A percentile compares a stretch with the other conserved stretches of the same genome.
These are phyloP conservation scores for Auanema sp. DNA, from an alignment of 2,888 invertebrate species.

Conservation along the genomic window DNA sequence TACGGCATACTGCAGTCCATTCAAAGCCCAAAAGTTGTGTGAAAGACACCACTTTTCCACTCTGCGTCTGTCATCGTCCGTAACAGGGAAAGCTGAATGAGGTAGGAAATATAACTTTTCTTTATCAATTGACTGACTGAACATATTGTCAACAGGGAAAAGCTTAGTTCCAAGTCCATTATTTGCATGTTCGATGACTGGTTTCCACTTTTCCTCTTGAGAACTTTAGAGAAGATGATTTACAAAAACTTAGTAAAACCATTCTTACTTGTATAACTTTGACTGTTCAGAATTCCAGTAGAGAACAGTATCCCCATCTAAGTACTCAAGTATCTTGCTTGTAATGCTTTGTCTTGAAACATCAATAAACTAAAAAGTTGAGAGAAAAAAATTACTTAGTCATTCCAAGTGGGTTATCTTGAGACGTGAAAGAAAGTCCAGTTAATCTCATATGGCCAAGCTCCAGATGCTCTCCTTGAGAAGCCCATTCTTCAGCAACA, in stretches of 20 bases:
- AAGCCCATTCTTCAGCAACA: constrained; percentile 90
- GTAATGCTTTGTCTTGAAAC: constrained; percentile 49
- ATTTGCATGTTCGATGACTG: constrained; percentile 71
- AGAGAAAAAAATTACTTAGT: constrained; percentile 71
- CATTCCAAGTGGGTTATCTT: constrained; percentile 87
- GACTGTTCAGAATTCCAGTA: constrained; percentile 72
- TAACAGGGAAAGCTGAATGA: constrained; percentile 22
- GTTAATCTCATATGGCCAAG: constrained; percentile 71
- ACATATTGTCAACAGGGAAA: constrained; percentile 29
- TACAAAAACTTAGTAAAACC: not conserved
- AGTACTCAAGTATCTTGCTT: constrained; percentile 76
- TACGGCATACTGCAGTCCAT: constrained; percentile 70
- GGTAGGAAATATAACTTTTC: not conserved
- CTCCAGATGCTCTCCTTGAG: constrained; percentile 73
- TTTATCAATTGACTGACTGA: constrained; percentile 25
- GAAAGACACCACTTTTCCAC: constrained; percentile 80
- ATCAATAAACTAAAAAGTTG: constrained; percentile 71
- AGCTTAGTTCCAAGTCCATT: constrained; percentile 35
- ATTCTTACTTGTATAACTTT: constrained; percentile 67
- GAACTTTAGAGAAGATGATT: constrained; percentile 65
- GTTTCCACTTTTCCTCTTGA: constrained; percentile 84
- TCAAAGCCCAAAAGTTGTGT: constrained; percentile 78
- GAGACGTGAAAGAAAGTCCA: constrained; percentile 82
- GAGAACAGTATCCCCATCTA: constrained; percentile 67
- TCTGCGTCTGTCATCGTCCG: constrained; percentile 29